A percentile compares a stretch with the other conserved stretches of the same genome.
Conservation (phyloP, 2,797 vertebrate species). For the Aselliscus stoliczkanus region DNA sequence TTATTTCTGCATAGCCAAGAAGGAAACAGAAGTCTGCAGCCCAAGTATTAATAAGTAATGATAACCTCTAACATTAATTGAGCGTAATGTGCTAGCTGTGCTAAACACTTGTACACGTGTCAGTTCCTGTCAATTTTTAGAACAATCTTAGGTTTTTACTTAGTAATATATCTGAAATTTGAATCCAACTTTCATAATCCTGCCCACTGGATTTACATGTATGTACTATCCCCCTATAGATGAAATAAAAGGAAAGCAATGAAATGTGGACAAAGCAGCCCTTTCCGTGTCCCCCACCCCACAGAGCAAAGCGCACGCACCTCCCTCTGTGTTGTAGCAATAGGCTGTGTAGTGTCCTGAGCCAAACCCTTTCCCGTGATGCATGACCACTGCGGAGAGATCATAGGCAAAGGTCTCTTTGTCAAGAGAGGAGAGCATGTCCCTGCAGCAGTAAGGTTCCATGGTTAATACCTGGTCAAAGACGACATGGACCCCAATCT, state of each 20-base stretch:
- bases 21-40: not conserved
- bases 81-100: not conserved
- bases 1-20: not conserved
- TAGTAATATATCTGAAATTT: not conserved
- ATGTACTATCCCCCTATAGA: constrained; percentile 17
- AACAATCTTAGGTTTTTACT: not conserved
- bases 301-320: constrained; percentile 85
- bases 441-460: constrained; percentile 98
- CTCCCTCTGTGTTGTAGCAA: constrained; percentile 99
- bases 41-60: not conserved
- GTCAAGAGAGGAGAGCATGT: constrained; percentile 89
- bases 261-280: constrained; percentile 58
- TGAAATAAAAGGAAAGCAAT: constrained; percentile 59
- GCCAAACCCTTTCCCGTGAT: constrained; percentile 99
- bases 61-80: not conserved
- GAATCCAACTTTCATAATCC: not conserved
- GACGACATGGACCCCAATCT: constrained; percentile 98
- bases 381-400: constrained; percentile 99
- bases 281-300: constrained; percentile 65
- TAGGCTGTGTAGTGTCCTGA: constrained; percentile 99
- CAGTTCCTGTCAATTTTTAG: constrained; percentile 7
- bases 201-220: constrained; percentile 40
- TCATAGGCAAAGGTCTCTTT: constrained; percentile 95
- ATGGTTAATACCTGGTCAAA: constrained; percentile 99
- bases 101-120: not conserved